Conservation (phyloP, 2,113 vertebrate species). For the Tragelaphus strepsiceros region DNA sequence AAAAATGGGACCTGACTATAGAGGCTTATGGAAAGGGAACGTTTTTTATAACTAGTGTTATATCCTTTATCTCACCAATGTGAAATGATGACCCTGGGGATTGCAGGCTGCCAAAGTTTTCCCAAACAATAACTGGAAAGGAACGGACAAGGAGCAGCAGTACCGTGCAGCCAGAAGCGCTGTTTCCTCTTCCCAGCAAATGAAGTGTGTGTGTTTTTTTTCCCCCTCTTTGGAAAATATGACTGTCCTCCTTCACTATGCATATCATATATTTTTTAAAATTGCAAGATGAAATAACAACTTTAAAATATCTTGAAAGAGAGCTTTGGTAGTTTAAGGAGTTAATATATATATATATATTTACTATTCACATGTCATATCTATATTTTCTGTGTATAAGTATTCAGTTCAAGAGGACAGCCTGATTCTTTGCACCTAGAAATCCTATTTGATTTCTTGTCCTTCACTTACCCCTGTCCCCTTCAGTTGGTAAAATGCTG, state of each 20-base stretch:
- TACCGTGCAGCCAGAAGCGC: background rate
- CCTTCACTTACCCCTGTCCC: background rate
- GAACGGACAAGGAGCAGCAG: background rate
- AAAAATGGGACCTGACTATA: background rate
- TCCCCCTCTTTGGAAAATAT: background rate
- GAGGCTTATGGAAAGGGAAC: background rate
- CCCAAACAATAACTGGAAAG: background rate
- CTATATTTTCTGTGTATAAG: background rate
- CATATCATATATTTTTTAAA: background rate
- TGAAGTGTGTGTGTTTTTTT: background rate
- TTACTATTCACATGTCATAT: background rate
- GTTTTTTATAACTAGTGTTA: background rate
- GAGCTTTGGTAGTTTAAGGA: background rate
- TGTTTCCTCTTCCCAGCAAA: background rate
- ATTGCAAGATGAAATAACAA: background rate
- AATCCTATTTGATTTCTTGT: background rate
- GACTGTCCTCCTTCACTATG: background rate
- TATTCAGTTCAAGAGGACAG: background rate
- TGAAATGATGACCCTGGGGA: background rate
- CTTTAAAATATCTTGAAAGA: background rate
- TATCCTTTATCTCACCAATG: background rate
- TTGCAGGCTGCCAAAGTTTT: background rate
- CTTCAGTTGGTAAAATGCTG: background rate
- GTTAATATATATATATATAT: background rate
- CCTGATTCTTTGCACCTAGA: background rate